A percentile compares a stretch with the other conserved stretches of the same genome.
Evolutionary conservation across 2,797 vertebrate species (phyloP).

Genomic region (Jordanella pulchra): DNA sequence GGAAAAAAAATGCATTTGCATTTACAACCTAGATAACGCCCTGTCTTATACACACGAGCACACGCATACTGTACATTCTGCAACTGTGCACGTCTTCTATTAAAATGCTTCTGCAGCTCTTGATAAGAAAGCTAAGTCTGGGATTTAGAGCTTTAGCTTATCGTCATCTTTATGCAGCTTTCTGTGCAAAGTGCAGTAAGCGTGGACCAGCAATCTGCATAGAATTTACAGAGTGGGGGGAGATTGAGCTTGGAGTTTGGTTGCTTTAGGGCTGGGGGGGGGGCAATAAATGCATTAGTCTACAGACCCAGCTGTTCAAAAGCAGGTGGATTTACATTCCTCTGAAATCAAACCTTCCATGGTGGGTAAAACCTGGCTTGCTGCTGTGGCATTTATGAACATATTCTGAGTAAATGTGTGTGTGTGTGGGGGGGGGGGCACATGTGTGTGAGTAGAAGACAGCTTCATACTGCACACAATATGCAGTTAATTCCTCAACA

Average conservation of each 20-base stretch:
- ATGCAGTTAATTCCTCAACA: conserved; percentile 66
- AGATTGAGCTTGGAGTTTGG: conserved; percentile 22
- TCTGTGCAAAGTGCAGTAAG: conserved; percentile 78
- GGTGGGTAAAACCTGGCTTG: conserved; percentile 59
- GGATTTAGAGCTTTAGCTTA: conserved; percentile 85
- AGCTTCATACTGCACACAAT: conserved; percentile 60
- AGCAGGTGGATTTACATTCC: conserved; percentile 81
- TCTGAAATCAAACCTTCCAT: conserved; percentile 69
- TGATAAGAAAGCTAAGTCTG: conserved; percentile 83
- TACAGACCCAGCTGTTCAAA: conserved; percentile 64
- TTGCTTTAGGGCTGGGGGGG: conserved; percentile 22
- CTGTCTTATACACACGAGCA: conserved; percentile 23
- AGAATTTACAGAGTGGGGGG: conserved; percentile 67
- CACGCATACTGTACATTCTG: conserved; percentile 26
- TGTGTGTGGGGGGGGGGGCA: conserved; percentile 18
- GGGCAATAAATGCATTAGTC: conserved; percentile 67
- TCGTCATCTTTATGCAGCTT: conserved; percentile 79
- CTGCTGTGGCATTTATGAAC: conserved; percentile 67
- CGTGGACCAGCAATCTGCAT: conserved; percentile 78
- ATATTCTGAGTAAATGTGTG: conserved; percentile 1
- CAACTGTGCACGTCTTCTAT: conserved; percentile 66
- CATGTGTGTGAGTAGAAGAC: conserved; percentile 30
- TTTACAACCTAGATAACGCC: conserved; percentile 65
- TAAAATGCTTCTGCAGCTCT: conserved; percentile 79
- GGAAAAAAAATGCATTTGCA: conserved; percentile 71